phyloP scores from a whole-genome alignment of 2,113 vertebrate genomes.

The Xiphophorus maculatus region DNA sequence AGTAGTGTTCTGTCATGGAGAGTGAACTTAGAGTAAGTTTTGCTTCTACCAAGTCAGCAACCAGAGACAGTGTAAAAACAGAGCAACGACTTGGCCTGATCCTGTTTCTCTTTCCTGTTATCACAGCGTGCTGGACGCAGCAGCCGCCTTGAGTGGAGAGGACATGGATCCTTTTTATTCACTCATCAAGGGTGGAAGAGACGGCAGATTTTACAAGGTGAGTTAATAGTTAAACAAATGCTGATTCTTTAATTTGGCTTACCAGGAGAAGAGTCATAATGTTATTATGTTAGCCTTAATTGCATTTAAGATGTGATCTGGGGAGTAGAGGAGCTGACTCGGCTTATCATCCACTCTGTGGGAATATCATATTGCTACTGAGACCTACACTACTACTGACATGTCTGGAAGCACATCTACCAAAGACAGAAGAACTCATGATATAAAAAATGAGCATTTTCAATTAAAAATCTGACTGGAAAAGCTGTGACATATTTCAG shows the following conservation, averaged over 20 bases:
- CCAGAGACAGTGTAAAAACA: neutral
- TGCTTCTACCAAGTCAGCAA: neutral
- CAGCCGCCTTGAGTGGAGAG: constrained; percentile 85
- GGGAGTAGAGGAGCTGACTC: neutral
- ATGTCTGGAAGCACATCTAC: neutral
- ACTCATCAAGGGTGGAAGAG: constrained; percentile 87
- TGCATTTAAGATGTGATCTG: neutral
- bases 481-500: neutral
- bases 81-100: neutral
- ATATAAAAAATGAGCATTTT: neutral
- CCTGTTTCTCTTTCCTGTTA: constrained; percentile 14
- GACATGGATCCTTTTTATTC: constrained; percentile 88
- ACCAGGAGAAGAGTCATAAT: neutral
- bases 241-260: neutral
- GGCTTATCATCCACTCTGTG: neutral
- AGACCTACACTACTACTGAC: neutral
- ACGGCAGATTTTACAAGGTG: constrained; percentile 89
- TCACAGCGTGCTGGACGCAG: constrained; percentile 87
- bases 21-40: constrained; percentile 81
- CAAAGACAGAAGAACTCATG: neutral
- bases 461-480: neutral
- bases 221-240: constrained; percentile 25
- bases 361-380: neutral
- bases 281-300: neutral
- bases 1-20: constrained; percentile 85